Conservation (phyloP, 1,140 invertebrate genomes). For the Pogonus chalceus region DNA sequence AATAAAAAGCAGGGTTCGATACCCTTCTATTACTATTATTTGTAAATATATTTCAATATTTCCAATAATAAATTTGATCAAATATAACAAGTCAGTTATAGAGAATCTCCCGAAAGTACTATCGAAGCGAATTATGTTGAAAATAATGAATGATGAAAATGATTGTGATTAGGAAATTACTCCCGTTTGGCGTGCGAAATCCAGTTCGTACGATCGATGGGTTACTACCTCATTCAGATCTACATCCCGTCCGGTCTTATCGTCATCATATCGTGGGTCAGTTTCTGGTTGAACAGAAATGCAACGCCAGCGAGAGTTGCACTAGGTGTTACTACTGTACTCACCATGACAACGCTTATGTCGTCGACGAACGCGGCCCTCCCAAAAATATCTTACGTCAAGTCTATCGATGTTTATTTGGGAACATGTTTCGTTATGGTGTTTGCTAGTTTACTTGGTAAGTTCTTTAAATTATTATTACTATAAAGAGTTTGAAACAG, state of each 20-base stretch:
- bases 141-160: too few species aligned
- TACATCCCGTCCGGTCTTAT: slow-evolving; percentile 98
- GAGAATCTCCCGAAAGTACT: too few species aligned
- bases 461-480: slow-evolving; percentile 35
- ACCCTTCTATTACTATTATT: too few species aligned
- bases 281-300: slow-evolving; percentile 76
- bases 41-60: too few species aligned
- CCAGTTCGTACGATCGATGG: slow-evolving; percentile 95
- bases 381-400: slow-evolving; percentile 97
- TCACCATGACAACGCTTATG: slow-evolving; percentile 98
- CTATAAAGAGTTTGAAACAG: not conserved
- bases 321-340: slow-evolving; percentile 91
- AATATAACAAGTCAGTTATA: too few species aligned
- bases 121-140: too few species aligned
- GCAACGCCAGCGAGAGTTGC: slow-evolving; percentile 94
- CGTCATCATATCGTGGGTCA: slow-evolving; percentile 98
- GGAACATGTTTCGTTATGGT: slow-evolving; percentile 98
- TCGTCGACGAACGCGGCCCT: slow-evolving; percentile 95
- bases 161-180: slow-evolving; percentile 98
- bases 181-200: slow-evolving; percentile 95
- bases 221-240: slow-evolving; percentile 98
- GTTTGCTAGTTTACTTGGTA: slow-evolving; percentile 86
- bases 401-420: slow-evolving; percentile 96
- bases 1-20: too few species aligned
- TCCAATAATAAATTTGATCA: too few species aligned